Percentiles rank a stretch among this genome's conserved stretches.
These are phyloP conservation scores for Amphipyra tragopoginis DNA, from an alignment of 2,888 invertebrate species.

Conservation along the genomic window DNA sequence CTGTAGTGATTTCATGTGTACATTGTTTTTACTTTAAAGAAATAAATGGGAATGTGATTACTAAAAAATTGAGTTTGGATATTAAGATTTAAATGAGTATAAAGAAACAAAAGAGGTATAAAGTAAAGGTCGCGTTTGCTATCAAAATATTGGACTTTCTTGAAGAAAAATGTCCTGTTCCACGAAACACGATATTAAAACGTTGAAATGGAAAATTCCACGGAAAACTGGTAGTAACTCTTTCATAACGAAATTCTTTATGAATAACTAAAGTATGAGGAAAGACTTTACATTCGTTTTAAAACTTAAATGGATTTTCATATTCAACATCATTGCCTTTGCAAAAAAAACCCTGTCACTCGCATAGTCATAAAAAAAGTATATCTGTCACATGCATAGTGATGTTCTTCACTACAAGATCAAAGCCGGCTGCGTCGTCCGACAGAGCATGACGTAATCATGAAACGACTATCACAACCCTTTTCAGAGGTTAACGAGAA, in stretches of 20 bases:
- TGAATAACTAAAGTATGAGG: neutral
- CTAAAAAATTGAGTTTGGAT: no score
- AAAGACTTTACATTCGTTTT: neutral
- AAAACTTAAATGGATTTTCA: neutral
- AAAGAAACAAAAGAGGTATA: no score
- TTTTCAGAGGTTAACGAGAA: slow-evolving; percentile 42
- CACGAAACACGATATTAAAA: no score
- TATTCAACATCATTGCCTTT: neutral
- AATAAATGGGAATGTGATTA: no score
- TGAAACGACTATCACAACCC: slow-evolving; percentile 14
- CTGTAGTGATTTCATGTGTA: no score
- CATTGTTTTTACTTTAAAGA: no score
- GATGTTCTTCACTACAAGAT: slow-evolving; percentile 29
- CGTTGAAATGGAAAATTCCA: no score
- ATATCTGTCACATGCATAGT: slow-evolving; percentile 37
- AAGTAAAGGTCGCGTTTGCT: no score
- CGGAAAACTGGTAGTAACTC: neutral
- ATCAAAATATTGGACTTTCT: no score
- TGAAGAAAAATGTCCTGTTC: no score
- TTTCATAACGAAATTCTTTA: neutral
- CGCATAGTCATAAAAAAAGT: slow-evolving; percentile 7
- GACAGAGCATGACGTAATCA: slow-evolving; percentile 32
- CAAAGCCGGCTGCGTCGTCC: slow-evolving; percentile 28
- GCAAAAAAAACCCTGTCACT: neutral
- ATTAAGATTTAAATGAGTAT: no score